Percentiles rank a stretch among this genome's conserved stretches.
Conservation (phyloP, 2,113 vertebrate species). For the Zosterops pallidus region DNA sequence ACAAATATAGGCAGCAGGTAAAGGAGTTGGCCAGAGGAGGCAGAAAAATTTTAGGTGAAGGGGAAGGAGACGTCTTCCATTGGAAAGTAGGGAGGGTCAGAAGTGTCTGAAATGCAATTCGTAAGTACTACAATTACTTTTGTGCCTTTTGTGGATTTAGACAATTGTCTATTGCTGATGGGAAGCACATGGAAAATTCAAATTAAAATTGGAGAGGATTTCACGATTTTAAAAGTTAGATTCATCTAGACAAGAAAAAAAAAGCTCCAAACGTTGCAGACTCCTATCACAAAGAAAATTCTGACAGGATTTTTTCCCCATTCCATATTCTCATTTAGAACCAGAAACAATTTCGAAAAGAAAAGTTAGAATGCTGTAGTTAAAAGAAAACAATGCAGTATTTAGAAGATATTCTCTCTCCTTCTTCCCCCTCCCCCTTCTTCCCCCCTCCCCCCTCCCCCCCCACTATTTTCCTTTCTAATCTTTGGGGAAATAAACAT, state of each 20-base stretch:
- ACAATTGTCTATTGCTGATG: background rate
- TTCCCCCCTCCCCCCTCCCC: too few relatives aligned
- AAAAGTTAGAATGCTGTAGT: background rate
- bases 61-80: background rate
- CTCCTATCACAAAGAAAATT: background rate
- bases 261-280: background rate
- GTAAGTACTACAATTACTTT: background rate
- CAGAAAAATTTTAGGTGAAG: background rate
- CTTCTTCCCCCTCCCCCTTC: background rate
- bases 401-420: background rate
- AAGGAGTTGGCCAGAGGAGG: background rate
- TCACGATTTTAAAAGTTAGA: background rate
- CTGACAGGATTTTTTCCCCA: rapidly evolving
- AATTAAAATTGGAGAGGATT: background rate
- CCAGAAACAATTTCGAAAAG: background rate
- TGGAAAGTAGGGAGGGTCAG: rapidly evolving
- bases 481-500: background rate
- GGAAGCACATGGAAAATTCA: background rate
- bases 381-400: background rate
- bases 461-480: background rate
- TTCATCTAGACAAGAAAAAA: background rate
- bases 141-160: background rate
- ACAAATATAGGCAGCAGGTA: background rate
- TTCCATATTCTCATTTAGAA: background rate
- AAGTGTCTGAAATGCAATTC: background rate